phyloP scores from a whole-genome alignment of 2,113 vertebrate species.

The Apistogramma diplotaenia region DNA sequence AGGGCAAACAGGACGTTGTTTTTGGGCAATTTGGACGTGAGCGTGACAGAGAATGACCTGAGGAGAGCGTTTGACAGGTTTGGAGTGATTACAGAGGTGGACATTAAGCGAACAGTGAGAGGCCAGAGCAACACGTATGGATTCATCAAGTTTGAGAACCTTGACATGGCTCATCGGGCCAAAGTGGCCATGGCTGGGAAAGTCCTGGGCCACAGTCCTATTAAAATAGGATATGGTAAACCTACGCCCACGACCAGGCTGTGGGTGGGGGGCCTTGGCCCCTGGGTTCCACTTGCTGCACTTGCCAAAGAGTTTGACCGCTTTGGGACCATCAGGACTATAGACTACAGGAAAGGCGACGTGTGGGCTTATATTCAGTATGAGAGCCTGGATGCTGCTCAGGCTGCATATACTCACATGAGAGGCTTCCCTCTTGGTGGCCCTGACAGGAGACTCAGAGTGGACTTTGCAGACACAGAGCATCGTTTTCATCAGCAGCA shows the following conservation, averaged over 20 bases:
- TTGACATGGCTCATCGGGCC: slow-evolving; percentile 97
- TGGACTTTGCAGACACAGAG: slow-evolving; percentile 96
- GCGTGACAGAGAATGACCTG: slow-evolving; percentile 88
- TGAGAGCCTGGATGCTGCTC: slow-evolving; percentile 95
- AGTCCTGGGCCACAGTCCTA: slow-evolving; percentile 88
- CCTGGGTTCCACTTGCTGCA: slow-evolving; percentile 91
- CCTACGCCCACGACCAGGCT: slow-evolving; percentile 93
- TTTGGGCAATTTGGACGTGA: slow-evolving; percentile 92
- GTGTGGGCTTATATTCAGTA: slow-evolving; percentile 98
- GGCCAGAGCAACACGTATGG: slow-evolving; percentile 94
- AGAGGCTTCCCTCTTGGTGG: slow-evolving; percentile 93
- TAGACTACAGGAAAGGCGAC: slow-evolving; percentile 97
- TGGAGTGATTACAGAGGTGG: slow-evolving; percentile 94
- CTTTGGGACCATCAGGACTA: slow-evolving; percentile 96
- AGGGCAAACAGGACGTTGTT: slow-evolving; percentile 96
- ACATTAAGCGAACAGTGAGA: slow-evolving; percentile 88
- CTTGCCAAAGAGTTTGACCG: slow-evolving; percentile 97
- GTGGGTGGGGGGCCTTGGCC: slow-evolving; percentile 96
- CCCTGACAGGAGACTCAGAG: slow-evolving; percentile 89
- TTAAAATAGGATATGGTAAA: slow-evolving; percentile 98
- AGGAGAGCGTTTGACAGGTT: slow-evolving; percentile 93
- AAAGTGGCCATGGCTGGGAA: slow-evolving; percentile 97
- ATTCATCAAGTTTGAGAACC: slow-evolving; percentile 96
- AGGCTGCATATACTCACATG: slow-evolving; percentile 96
- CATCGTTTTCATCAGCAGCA: slow-evolving; percentile 89